A percentile compares a stretch with the other conserved stretches of the same genome.
Conservation (phyloP, 2,888 invertebrate genomes). For the Coremacera marginata region DNA sequence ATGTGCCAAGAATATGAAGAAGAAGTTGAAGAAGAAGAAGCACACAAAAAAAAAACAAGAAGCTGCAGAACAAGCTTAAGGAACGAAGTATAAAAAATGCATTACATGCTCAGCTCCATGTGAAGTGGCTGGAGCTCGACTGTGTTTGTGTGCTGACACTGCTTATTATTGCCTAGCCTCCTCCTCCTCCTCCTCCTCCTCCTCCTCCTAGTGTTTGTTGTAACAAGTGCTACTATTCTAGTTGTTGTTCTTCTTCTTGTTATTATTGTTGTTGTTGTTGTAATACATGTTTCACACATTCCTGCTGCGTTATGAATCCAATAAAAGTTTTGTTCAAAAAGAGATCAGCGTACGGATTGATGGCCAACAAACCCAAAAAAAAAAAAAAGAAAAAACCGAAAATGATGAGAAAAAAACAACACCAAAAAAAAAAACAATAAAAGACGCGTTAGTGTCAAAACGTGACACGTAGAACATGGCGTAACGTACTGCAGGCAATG, state of each 20-base stretch:
- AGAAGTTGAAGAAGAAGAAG: background rate
- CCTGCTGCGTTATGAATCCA: constrained; percentile 31
- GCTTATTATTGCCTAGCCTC: too few species aligned
- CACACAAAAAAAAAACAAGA: background rate
- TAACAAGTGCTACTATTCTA: background rate
- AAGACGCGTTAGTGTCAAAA: constrained; percentile 36
- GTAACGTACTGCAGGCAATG: background rate
- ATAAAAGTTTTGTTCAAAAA: constrained; percentile 35
- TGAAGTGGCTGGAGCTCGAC: too few species aligned
- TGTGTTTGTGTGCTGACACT: too few species aligned
- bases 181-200: too few species aligned
- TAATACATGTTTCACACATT: constrained; percentile 10
- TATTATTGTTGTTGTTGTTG: background rate
- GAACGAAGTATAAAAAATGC: constrained; percentile 27
- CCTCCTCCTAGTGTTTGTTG: background rate
- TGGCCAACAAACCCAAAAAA: background rate
- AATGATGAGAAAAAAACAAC: background rate
- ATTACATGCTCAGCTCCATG: constrained; percentile 7
- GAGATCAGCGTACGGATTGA: constrained; percentile 32
- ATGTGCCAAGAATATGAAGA: constrained; percentile 13
- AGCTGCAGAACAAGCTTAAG: background rate
- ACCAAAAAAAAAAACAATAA: constrained; percentile 12
- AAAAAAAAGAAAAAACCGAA: background rate
- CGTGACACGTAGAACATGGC: constrained; percentile 20
- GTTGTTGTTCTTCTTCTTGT: background rate